Base-by-base conservation (phyloP, 2,888 invertebrate genomes). In the Cataglyphis cursor region DNA sequence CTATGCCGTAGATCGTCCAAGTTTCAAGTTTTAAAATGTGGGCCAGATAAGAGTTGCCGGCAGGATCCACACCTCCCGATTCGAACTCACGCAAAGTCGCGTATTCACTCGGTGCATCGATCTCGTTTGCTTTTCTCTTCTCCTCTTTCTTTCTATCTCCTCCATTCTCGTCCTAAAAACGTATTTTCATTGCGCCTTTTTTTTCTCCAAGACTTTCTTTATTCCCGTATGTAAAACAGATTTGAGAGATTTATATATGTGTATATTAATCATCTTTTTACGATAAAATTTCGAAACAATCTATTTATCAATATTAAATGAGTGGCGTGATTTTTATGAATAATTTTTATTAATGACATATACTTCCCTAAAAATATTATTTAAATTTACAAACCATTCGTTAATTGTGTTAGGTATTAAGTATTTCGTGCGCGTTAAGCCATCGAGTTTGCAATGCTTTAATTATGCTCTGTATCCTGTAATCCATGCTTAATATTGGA, bases 21-120 rank as follows among this genome's bases (percentile, higher is more conserved):
- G 88, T 92, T 91, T 85, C 61, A 80, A 91, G 89, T 88, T 92
- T 90, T 89, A 89, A 90, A 92, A 91, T 92, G 91, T 91, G 90
- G 87, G 81, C 89, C 87, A 91, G 92, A 93, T 91, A 91, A 92
- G 88, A 88, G 87, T 82, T 73, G 83, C 83, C 81, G 81, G 84
- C 82, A 85, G 78, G 81, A 80, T 85, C 85, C 90, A 84, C 88
- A 88, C 89, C 87, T 88, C 86, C 85, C 89, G 89, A 90, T 90
- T 91, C 85, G 82, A 92, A 92, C 90, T 92, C 85, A 83, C 84
- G 86, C 81, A 82, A 91, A 92, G 91, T 92, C 91, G 90, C 87
- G 88, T 90, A 88, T 88, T 88, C 86, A 82, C 85, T 81, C 73
- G 73, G 75, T 81, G 81, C 87, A 85, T 87, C 82, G 86, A 90